Evolutionary conservation across 1,140 invertebrate species (phyloP).

Genomic region (Helicoverpa armigera): DNA sequence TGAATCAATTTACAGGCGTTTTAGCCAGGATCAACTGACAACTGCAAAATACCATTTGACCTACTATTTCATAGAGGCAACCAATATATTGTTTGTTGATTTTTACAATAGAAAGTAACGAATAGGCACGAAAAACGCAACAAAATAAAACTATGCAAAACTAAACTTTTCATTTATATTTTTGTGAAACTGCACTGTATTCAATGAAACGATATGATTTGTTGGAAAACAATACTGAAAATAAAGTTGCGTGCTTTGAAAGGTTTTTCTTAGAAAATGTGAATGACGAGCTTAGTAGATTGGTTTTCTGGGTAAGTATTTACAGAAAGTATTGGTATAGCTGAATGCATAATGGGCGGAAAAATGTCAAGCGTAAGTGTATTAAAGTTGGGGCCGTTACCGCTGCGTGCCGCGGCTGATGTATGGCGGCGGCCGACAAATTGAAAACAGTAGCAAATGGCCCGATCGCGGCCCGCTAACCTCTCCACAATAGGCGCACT

Average conservation of each 20-base stretch:
- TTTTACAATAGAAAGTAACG: slow-evolving; percentile 7
- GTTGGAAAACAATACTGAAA: slow-evolving; percentile 30
- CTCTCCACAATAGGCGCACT: slow-evolving; percentile 61
- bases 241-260: slow-evolving; percentile 9
- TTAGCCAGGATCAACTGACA: slow-evolving; percentile 37
- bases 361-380: slow-evolving; percentile 82
- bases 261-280: slow-evolving; percentile 52
- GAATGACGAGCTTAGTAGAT: slow-evolving; percentile 54
- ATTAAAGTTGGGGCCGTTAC: slow-evolving; percentile 78
- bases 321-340: slow-evolving; percentile 74
- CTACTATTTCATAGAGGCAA: slow-evolving; percentile 9
- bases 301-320: slow-evolving; percentile 65
- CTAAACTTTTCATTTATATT: neutral
- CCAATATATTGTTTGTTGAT: neutral
- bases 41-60: slow-evolving; percentile 17
- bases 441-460: slow-evolving; percentile 82
- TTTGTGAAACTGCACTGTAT: slow-evolving; percentile 13
- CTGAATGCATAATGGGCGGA: slow-evolving; percentile 80
- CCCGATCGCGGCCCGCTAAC: slow-evolving; percentile 67
- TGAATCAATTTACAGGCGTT: slow-evolving; percentile 71
- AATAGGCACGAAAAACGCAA: neutral
- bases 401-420: slow-evolving; percentile 76
- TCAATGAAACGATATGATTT: slow-evolving; percentile 2
- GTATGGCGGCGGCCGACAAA: slow-evolving; percentile 79
- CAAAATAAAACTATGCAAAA: neutral